Base-by-base conservation (phyloP, 1,140 invertebrate genomes). In the Phortica variegata region DNA sequence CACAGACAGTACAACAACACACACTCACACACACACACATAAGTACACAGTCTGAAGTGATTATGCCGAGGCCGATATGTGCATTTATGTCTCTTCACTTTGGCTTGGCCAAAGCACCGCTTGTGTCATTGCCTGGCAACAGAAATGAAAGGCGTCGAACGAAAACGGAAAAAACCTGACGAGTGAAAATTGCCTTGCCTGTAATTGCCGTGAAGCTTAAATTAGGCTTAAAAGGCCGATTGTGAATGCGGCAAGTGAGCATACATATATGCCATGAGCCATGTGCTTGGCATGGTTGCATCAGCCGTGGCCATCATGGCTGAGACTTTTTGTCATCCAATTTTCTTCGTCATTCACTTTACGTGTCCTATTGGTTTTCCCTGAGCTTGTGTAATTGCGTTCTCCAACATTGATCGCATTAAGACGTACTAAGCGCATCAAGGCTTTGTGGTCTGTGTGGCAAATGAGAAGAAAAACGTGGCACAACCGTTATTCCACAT, bases 131-230 rank as follows among this genome's bases (percentile, higher is more conserved):
- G n/a, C n/a, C n/a, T n/a, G 18, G n/a, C 8, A 18, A 19, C 23
- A 20, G n/a, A 23, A 13, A 31, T 23, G 18, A 33, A 20, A 19
- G n/a, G 13, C 21, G 15, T 29, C 10, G 36, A 48, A 36, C 16
- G 21, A 34, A 19, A 44, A n/a, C 26, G 40, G 21, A 33, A 19
- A 20, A 20, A 19, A 20, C 40, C 36, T 21, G 15, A 48, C 50
- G 40, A 46, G 50, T 46, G 53, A 58, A 49, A 51, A 49, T 63
- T 53, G 53, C 56, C 60, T 68, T 63, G 60, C 63, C 63, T 66
- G 63, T 66, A 66, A 66, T 66, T 68, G 63, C 63, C 60, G 40
- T 47, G 52, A 21, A 29, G 17, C 48, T 55, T 51, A 66, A 66
- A 66, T 66, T 66, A 66, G 63, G 63, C 63, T 68, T 66, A 58